Conservation (phyloP, 2,113 vertebrate species). For the Maccullochella peelii region DNA sequence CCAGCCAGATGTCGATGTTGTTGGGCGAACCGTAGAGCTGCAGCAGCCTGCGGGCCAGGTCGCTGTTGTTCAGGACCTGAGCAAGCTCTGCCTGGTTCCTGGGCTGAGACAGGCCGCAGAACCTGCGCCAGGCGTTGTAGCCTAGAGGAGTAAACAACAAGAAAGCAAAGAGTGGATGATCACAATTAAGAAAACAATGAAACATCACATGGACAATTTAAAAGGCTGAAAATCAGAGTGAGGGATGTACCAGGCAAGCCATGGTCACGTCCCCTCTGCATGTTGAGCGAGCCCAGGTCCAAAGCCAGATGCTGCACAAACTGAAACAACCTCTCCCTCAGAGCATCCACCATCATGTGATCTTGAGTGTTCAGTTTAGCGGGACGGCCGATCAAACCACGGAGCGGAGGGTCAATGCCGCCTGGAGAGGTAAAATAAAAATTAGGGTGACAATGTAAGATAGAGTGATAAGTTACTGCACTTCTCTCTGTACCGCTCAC, state of each 20-base stretch:
- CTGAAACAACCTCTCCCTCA: constrained; percentile 87
- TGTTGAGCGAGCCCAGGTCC: constrained; percentile 88
- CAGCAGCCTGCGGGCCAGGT: constrained; percentile 76
- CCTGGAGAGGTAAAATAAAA: constrained; percentile 70
- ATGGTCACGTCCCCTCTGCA: constrained; percentile 87
- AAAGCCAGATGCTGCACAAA: constrained; percentile 79
- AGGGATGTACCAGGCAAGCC: constrained; percentile 85
- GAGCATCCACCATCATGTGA: constrained; percentile 86
- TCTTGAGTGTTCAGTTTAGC: constrained; percentile 88
- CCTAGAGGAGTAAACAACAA: constrained; percentile 63
- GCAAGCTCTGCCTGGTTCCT: constrained; percentile 69
- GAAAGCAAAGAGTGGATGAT: not conserved
- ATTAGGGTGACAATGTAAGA: constrained; percentile 4
- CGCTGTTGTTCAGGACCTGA: constrained; percentile 68
- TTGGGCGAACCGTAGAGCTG: constrained; percentile 77
- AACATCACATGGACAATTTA: not conserved
- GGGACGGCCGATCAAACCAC: constrained; percentile 82
- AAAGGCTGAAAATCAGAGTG: not conserved
- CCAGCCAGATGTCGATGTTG: constrained; percentile 86
- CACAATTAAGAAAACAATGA: not conserved
- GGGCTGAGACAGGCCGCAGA: constrained; percentile 82
- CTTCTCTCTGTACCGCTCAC: constrained; percentile 71
- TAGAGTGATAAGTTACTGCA: not conserved
- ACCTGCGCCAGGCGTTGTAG: constrained; percentile 83
- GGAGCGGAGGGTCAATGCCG: constrained; percentile 87